A percentile compares a stretch with the other conserved stretches of the same genome.
Conservation (phyloP, 2,888 invertebrate species). For the Trissolcus brochymenae region DNA sequence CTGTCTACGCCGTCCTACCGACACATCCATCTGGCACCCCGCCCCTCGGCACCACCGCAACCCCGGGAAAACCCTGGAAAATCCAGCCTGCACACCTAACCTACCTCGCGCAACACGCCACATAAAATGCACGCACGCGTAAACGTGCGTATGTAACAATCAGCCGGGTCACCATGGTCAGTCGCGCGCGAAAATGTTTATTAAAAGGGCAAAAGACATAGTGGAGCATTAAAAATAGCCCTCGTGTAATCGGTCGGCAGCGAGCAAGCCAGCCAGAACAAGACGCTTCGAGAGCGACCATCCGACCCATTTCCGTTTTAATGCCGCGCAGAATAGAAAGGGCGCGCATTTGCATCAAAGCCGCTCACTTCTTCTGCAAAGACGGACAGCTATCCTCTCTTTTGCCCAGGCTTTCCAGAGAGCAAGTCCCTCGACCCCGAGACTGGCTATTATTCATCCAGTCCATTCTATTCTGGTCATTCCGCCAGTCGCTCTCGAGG, state of each 20-base stretch:
- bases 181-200: slow-evolving; percentile 69
- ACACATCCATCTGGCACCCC: slow-evolving; percentile 56
- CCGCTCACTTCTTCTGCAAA: slow-evolving; percentile 12
- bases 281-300: slow-evolving; percentile 17
- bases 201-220: slow-evolving; percentile 61
- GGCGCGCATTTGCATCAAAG: slow-evolving; percentile 21
- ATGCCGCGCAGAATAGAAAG: slow-evolving; percentile 12
- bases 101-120: slow-evolving; percentile 61
- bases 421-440: slow-evolving; percentile 3
- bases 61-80: slow-evolving; percentile 76
- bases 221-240: slow-evolving; percentile 59
- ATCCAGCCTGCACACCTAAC: slow-evolving; percentile 71
- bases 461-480: slow-evolving; percentile 12
- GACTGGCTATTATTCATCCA: slow-evolving; percentile 18
- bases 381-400: slow-evolving; percentile 7
- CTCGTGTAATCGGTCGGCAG: slow-evolving; percentile 38
- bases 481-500: background rate
- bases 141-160: slow-evolving; percentile 62
- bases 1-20: slow-evolving; percentile 58
- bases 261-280: slow-evolving; percentile 7
- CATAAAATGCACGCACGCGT: slow-evolving; percentile 66
- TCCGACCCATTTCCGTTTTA: slow-evolving; percentile 50
- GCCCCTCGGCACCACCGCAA: slow-evolving; percentile 67
- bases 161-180: slow-evolving; percentile 60
- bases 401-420: slow-evolving; percentile 16